phyloP scores from a whole-genome alignment of 37 sponge, comb jelly and placozoan genomes.

The Geodia barretti region DNA sequence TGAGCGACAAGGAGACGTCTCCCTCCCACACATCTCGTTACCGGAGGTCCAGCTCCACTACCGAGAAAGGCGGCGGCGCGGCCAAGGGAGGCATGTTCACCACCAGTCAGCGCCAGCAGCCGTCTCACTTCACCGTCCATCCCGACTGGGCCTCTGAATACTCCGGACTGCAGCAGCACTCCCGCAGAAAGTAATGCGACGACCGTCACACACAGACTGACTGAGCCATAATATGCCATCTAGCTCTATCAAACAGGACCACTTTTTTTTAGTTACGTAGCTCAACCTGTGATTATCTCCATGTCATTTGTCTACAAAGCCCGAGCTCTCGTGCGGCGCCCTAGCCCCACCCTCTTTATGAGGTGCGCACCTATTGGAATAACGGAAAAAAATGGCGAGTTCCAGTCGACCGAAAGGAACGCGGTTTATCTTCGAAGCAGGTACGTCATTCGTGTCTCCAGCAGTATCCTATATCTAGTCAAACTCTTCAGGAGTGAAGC shows the following conservation, averaged over 20 bases:
- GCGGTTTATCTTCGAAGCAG: not conserved
- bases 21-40: conserved; percentile 10
- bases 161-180: no score
- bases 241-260: no score
- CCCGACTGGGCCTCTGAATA: conserved; percentile 79
- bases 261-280: no score
- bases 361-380: not conserved
- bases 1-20: no score
- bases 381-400: not conserved
- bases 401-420: not conserved
- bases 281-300: no score
- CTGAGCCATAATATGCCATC: no score
- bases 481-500: conserved; percentile 48
- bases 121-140: conserved; percentile 73
- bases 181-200: no score
- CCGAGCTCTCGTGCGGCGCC: no score
- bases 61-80: not conserved
- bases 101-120: conserved; percentile 36
- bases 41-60: conserved; percentile 19
- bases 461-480: no score
- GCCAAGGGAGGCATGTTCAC: conserved; percentile 54
- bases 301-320: no score
- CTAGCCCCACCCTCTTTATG: not conserved
- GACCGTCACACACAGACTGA: no score
- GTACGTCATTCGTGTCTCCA: no score